Evolutionary conservation across 2,888 invertebrate species (phyloP).

Genomic region (Lycophotia porphyrea): DNA sequence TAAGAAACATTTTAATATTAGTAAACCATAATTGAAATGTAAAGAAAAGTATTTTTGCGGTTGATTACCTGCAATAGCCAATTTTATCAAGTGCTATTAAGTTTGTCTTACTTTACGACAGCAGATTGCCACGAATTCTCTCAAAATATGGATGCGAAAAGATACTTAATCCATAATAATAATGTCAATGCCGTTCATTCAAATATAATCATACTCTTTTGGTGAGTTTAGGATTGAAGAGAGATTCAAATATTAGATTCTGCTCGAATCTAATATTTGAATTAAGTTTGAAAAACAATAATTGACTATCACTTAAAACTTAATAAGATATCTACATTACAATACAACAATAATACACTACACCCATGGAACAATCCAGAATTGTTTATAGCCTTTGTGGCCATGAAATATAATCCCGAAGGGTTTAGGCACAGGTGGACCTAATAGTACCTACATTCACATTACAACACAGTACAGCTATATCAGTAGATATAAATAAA

Average conservation of each 20-base stretch:
- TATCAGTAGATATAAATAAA: not conserved
- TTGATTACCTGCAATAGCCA: too few relatives aligned
- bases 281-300: slow-evolving; percentile 2
- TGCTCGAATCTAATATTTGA: not conserved
- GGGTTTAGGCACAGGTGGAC: not conserved
- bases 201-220: not conserved
- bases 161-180: not conserved
- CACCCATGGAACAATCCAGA: slow-evolving; percentile 6
- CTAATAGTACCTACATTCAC: not conserved
- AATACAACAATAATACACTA: slow-evolving; percentile 23
- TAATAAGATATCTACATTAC: slow-evolving; percentile 11
- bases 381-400: not conserved
- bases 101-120: not conserved
- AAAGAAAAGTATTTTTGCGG: too few relatives aligned
- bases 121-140: too few relatives aligned
- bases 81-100: too few relatives aligned
- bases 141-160: not conserved
- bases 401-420: not conserved
- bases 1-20: not conserved
- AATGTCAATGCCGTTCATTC: too few relatives aligned
- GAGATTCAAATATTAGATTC: not conserved
- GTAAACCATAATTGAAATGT: too few relatives aligned
- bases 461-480: not conserved
- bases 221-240: not conserved
- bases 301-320: not conserved